Percentiles rank a stretch among this genome's conserved stretches.
phyloP scores from a whole-genome alignment of 2,888 invertebrate genomes.

The Synergus laeviventris region DNA sequence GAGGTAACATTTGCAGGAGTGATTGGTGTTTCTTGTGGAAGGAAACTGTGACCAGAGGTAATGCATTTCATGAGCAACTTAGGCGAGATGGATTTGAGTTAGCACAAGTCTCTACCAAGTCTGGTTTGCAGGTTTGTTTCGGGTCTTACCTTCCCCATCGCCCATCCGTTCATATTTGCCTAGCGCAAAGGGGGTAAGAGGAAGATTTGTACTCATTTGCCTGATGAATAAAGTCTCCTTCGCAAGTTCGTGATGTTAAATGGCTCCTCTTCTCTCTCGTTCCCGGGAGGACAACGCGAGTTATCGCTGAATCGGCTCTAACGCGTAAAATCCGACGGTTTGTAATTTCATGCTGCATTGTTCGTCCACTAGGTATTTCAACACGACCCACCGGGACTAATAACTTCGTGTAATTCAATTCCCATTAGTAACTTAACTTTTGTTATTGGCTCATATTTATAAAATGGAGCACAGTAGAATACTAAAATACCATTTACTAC shows the following conservation, averaged over 20 bases:
- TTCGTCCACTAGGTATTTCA: conserved; percentile 55
- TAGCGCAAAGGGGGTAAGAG: conserved; percentile 49
- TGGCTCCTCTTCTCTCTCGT: conserved; percentile 57
- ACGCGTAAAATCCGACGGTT: conserved; percentile 58
- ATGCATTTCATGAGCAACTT: conserved; percentile 58
- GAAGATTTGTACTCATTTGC: conserved; percentile 67
- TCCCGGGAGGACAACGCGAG: conserved; percentile 51
- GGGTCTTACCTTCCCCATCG: conserved; percentile 62
- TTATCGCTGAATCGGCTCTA: conserved; percentile 51
- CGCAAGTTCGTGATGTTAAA: conserved; percentile 58
- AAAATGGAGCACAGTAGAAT: conserved; percentile 40
- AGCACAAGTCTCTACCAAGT: conserved; percentile 55
- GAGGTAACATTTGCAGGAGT: background rate
- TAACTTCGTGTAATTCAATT: conserved; percentile 61
- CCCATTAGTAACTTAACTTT: conserved; percentile 57
- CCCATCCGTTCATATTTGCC: conserved; percentile 66
- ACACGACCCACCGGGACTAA: conserved; percentile 56
- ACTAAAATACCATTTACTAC: conserved; percentile 13
- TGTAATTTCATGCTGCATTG: conserved; percentile 59
- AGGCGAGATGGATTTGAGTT: conserved; percentile 65
- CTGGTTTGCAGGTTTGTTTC: conserved; percentile 49
- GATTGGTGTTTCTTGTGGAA: conserved; percentile 9
- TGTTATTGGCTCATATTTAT: conserved; percentile 50
- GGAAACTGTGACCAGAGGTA: conserved; percentile 40
- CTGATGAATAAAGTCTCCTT: conserved; percentile 65